These are phyloP conservation scores for Stomorhina lunata DNA, from an alignment of 2,888 invertebrate genomes.

Conservation along the genomic window DNA sequence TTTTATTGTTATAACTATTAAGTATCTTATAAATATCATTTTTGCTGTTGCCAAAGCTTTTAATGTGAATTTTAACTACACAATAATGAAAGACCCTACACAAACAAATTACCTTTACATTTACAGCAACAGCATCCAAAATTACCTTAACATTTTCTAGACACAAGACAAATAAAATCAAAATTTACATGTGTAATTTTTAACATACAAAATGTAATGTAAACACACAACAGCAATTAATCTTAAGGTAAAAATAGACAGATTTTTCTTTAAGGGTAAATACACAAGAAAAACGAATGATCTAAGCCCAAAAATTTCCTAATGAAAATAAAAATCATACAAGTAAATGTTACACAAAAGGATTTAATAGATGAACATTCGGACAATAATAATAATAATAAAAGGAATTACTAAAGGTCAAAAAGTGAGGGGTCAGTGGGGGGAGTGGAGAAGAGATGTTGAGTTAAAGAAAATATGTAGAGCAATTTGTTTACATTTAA, in stretches of 20 bases:
- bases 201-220: background rate
- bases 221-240: conserved; percentile 41
- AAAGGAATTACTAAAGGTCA: background rate
- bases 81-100: conserved; percentile 34
- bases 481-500: conserved; percentile 57
- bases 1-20: conserved; percentile 28
- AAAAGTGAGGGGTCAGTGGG: background rate
- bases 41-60: background rate
- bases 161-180: conserved; percentile 8
- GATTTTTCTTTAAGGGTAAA: conserved; percentile 36
- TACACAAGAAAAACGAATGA: background rate
- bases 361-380: background rate
- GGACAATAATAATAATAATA: background rate
- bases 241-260: conserved; percentile 45
- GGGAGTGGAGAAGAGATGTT: background rate
- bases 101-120: conserved; percentile 15
- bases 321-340: background rate
- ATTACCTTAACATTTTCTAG: background rate
- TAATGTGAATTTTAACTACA: conserved; percentile 12
- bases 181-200: conserved; percentile 30
- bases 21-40: background rate
- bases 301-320: too few relatives aligned
- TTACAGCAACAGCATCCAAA: background rate
- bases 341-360: conserved; percentile 35
- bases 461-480: conserved; percentile 19